Base-by-base conservation (phyloP, 2,888 invertebrate species). In the Erynnis tages region DNA sequence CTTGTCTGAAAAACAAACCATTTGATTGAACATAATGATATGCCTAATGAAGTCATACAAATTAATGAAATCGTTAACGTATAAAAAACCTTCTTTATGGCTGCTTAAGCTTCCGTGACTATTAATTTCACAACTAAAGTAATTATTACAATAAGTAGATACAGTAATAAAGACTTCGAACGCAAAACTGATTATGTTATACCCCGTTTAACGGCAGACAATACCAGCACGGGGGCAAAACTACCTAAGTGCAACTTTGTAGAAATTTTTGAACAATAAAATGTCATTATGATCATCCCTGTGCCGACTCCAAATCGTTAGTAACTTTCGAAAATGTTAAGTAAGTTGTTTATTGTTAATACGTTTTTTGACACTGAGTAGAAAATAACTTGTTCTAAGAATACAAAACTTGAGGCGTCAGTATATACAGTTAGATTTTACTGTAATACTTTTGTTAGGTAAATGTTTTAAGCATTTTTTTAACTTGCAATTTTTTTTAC, bases 261-360 rank as follows among this genome's bases (percentile, higher is more conserved):
- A 44, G 29, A 43, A 43, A 50, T 35, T 40, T 43, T 16, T 17
- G 47, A 65, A 80, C 81, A 85, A 82, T 73, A 75, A 73, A 78
- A 78, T 73, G 70, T 76, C 76, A 75, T 83, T 82, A 82, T 68
- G 60, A 49, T 83, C 84, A 86, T 86, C 85, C 74, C 53, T 69
- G 73, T 74, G 72, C 14, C 21, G 5, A 5, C 19, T 43, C 32
- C 30, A 32, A 19, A 43, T 17, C 3, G 29, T 54, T 71, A 68
- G 67, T 62, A 67, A 58, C 55, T 17, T 17, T 4, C 10, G n/a
- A 37, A 37, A 8, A 71, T 46, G 53, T 46, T 71, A 68, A 68
- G 63, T 68, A 58, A 55, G 56, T 74, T 80, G 75, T 78, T 69
- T 69, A 62, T 76, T 48, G 52, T 55, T 62, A 58, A 19, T 29